Percentiles rank a stretch among this genome's conserved stretches.
These are phyloP conservation scores for Seriola aureovittata DNA, from an alignment of 2,113 vertebrate species.

Conservation along the genomic window DNA sequence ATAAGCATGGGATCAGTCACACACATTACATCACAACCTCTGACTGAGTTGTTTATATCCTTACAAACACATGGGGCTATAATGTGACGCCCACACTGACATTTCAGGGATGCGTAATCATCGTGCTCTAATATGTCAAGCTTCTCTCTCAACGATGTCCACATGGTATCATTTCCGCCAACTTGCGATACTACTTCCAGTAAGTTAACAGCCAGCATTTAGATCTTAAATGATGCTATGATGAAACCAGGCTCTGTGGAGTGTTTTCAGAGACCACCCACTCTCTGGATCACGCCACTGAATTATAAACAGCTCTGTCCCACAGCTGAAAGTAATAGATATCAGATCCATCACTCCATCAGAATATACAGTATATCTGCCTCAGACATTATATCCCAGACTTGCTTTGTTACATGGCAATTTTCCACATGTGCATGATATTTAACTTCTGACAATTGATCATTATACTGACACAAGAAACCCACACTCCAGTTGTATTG, in stretches of 20 bases:
- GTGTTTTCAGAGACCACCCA: conserved; percentile 78
- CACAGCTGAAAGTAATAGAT: conserved; percentile 82
- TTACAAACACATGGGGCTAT: conserved; percentile 47
- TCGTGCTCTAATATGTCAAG: conserved; percentile 57
- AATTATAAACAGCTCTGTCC: conserved; percentile 75
- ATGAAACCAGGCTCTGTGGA: conserved; percentile 63
- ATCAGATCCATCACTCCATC: conserved; percentile 74
- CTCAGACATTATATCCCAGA: conserved; percentile 50
- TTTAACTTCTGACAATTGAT: conserved; percentile 44
- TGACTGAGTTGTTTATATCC: conserved; percentile 63
- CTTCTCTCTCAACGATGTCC: conserved; percentile 64
- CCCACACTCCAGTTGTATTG: not conserved
- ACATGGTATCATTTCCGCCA: conserved; percentile 71
- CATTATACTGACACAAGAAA: conserved; percentile 44
- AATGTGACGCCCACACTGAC: conserved; percentile 61
- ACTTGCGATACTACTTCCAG: conserved; percentile 72
- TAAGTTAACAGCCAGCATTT: conserved; percentile 70
- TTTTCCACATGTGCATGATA: conserved; percentile 45
- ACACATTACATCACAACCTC: conserved; percentile 58
- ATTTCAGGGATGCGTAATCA: conserved; percentile 53
- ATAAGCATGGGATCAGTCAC: conserved; percentile 55
- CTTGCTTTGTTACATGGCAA: conserved; percentile 26
- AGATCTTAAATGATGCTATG: conserved; percentile 61
- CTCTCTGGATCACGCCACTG: conserved; percentile 69
- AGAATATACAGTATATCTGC: conserved; percentile 32